phyloP scores from a whole-genome alignment of 2,888 invertebrate species.

The Electrophaes corylata region DNA sequence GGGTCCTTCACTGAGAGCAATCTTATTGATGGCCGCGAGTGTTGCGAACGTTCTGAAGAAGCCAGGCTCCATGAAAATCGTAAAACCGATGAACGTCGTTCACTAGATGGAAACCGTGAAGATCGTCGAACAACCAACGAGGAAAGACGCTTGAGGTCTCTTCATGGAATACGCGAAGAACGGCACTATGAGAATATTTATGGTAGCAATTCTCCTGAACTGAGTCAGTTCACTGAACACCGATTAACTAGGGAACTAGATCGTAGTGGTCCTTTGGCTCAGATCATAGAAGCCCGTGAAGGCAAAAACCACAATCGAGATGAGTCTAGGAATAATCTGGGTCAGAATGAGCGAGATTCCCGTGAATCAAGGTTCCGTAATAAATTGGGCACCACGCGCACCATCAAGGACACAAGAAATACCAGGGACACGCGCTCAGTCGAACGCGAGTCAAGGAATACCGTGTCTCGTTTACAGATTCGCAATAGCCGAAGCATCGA shows the following conservation, averaged over 20 bases:
- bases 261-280: constrained; percentile 8
- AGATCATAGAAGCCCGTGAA: constrained; percentile 19
- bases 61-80: constrained; percentile 42
- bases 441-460: constrained; percentile 16
- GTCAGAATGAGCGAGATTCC: constrained; percentile 27
- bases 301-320: constrained; percentile 18
- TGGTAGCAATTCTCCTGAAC: constrained; percentile 22
- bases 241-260: constrained; percentile 23
- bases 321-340: constrained; percentile 24
- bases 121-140: constrained; percentile 36
- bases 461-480: constrained; percentile 27
- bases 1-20: constrained; percentile 62
- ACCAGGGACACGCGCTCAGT: not conserved
- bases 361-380: constrained; percentile 19
- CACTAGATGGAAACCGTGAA: constrained; percentile 35
- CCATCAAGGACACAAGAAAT: constrained; percentile 17
- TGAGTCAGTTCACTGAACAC: constrained; percentile 2
- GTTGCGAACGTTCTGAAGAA: constrained; percentile 56
- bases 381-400: constrained; percentile 25
- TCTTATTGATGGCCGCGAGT: constrained; percentile 73
- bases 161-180: constrained; percentile 43
- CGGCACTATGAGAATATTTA: constrained; percentile 46
- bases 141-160: constrained; percentile 29
- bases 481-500: constrained; percentile 19
- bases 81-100: constrained; percentile 21